Conservation (phyloP, 2,113 vertebrate genomes). For the Pipra filicauda region DNA sequence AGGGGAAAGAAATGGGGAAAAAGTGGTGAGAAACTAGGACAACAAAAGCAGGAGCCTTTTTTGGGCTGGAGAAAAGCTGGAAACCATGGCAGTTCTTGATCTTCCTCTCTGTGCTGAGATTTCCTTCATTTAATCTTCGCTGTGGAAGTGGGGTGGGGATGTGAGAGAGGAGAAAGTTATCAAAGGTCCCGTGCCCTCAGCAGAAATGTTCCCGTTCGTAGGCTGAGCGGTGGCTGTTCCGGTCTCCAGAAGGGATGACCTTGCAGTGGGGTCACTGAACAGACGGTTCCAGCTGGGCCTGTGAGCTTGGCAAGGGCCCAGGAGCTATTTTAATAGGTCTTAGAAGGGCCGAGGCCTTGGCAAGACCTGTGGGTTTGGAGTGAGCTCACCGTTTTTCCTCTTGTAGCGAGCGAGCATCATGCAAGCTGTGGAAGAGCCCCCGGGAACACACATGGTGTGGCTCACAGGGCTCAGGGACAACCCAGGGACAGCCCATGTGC, state of each 20-base stretch:
- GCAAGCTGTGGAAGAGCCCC: background rate
- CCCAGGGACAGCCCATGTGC: background rate
- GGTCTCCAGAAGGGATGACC: background rate
- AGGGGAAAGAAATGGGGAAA: accelerated
- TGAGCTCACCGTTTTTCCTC: background rate
- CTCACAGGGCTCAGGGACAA: background rate
- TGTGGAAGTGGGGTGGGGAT: background rate
- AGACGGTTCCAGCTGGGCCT: conserved; percentile 24
- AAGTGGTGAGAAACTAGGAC: background rate
- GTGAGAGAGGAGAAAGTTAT: background rate
- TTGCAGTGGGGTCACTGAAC: background rate
- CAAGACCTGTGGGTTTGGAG: background rate
- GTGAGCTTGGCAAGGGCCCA: background rate
- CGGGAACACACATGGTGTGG: accelerated
- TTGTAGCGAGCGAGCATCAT: background rate
- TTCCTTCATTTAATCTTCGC: background rate
- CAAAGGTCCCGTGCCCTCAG: accelerated
- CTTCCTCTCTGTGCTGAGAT: background rate
- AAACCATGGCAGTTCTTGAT: accelerated
- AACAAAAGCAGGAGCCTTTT: background rate
- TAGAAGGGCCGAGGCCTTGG: background rate
- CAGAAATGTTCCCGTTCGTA: accelerated
- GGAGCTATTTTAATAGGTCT: conserved; percentile 25
- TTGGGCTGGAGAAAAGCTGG: background rate
- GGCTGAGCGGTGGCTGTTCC: background rate